Evolutionary conservation across 2,113 vertebrate species (phyloP).

Genomic region (Callopanchax toddi): DNA sequence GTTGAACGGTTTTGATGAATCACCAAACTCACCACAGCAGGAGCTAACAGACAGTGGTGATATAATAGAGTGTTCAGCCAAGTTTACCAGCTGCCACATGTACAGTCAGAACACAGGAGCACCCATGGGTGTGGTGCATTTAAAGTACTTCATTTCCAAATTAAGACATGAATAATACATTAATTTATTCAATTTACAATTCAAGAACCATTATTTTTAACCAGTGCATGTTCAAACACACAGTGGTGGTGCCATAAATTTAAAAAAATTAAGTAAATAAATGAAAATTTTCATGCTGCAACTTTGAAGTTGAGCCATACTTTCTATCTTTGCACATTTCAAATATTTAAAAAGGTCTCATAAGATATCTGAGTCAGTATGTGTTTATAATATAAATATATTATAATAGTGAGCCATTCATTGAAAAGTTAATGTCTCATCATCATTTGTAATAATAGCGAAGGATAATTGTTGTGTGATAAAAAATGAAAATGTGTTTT

Average conservation of each 20-base stretch:
- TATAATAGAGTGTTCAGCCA: neutral
- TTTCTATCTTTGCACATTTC: too few relatives aligned
- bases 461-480: neutral
- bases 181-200: too few relatives aligned
- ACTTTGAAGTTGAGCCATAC: too few relatives aligned
- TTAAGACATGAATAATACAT: neutral
- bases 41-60: neutral
- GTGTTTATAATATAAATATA: too few relatives aligned
- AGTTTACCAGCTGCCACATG: neutral
- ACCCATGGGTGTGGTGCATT: slow-evolving; percentile 31
- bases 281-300: too few relatives aligned
- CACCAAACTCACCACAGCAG: neutral
- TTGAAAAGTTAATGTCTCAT: too few relatives aligned
- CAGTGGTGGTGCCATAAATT: neutral
- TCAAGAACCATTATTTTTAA: too few relatives aligned
- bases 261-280: neutral
- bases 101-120: neutral
- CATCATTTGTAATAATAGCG: neutral
- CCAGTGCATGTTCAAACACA: too few relatives aligned
- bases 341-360: neutral
- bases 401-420: too few relatives aligned
- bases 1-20: neutral
- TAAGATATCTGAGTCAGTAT: too few relatives aligned
- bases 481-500: neutral
- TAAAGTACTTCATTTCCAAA: neutral